Percentiles rank a stretch among this genome's conserved stretches.
Conservation (phyloP, 2,797 vertebrate genomes). For the Taeniopygia guttata region DNA sequence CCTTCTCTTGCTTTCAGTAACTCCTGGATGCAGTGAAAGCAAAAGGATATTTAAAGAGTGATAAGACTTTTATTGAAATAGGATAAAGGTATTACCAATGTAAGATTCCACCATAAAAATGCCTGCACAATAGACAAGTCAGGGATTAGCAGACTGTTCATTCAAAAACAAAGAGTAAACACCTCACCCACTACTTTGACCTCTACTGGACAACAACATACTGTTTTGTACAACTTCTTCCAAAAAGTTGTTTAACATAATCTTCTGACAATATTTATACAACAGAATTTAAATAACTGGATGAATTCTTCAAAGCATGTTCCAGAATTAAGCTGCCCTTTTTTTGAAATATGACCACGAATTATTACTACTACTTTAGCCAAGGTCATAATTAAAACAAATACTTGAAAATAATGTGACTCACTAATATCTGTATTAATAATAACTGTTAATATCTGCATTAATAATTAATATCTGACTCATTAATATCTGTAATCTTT, state of each 20-base stretch:
- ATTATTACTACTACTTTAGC: background rate
- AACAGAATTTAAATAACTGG: background rate
- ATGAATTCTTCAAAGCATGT: background rate
- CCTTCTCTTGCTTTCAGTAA: background rate
- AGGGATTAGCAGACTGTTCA: background rate
- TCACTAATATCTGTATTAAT: background rate
- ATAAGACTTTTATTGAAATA: background rate
- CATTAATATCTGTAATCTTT: background rate
- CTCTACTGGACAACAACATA: background rate
- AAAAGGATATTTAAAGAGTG: background rate
- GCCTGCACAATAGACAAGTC: background rate
- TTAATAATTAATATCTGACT: too few relatives aligned
- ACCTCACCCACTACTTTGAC: background rate
- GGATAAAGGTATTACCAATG: background rate
- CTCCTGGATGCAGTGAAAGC: background rate
- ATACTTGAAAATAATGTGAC: background rate
- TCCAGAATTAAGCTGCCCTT: background rate
- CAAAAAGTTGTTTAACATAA: background rate
- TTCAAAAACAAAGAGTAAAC: background rate
- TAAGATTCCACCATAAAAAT: background rate
- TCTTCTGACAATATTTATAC: background rate
- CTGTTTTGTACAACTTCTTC: background rate
- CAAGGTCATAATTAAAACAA: background rate
- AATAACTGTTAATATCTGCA: too few relatives aligned
- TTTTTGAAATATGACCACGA: background rate